Evolutionary conservation across 2,797 vertebrate genomes (phyloP).

Genomic region (Furcifer pardalis): DNA sequence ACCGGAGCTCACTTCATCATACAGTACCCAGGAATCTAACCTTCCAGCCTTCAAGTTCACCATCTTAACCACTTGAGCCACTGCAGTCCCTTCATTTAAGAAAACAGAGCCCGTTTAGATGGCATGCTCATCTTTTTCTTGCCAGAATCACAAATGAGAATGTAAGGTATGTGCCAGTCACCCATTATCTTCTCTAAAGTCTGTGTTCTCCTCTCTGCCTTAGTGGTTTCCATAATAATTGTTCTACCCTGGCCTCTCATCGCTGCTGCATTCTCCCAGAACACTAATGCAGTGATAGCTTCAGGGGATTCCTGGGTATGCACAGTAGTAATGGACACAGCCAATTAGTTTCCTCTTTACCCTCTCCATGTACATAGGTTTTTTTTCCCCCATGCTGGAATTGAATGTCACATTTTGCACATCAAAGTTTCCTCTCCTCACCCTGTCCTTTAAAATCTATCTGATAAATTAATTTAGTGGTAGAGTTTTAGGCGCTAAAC

Average conservation of each 20-base stretch:
- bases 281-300: conserved; percentile 54
- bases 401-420: conserved; percentile 63
- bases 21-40: no score
- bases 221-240: conserved; percentile 36
- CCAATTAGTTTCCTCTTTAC: conserved; percentile 63
- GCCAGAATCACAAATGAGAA: conserved; percentile 38
- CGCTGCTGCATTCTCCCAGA: conserved; percentile 31
- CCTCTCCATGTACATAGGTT: conserved; percentile 52
- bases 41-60: no score
- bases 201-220: conserved; percentile 49
- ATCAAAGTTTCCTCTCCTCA: conserved; percentile 47
- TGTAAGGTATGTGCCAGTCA: conserved; percentile 26
- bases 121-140: conserved; percentile 42
- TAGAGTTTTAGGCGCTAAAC: no score
- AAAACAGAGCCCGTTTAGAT: conserved; percentile 57
- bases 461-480: conserved; percentile 15
- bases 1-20: no score
- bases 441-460: conserved; percentile 23
- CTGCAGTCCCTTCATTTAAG: conserved; percentile 56
- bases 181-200: conserved; percentile 10
- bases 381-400: conserved; percentile 47
- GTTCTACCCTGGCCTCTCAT: conserved; percentile 29
- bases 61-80: no score
- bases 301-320: conserved; percentile 19
- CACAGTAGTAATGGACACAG: conserved; percentile 55